phyloP scores from a whole-genome alignment of 2,113 vertebrate species.

The Irena cyanogastra region DNA sequence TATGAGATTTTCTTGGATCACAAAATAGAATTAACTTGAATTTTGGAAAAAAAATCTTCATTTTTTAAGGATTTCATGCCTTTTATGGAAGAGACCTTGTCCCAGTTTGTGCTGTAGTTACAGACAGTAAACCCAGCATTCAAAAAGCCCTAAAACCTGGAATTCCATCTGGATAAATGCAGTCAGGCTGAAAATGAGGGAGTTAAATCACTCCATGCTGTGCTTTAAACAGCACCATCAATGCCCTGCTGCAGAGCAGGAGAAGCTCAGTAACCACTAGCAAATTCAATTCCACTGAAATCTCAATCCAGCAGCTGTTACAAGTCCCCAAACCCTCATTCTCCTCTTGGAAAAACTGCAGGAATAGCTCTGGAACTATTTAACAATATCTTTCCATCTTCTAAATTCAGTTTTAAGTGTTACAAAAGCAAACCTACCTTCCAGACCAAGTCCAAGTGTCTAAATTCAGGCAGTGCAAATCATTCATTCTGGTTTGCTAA shows the following conservation, averaged over 20 bases:
- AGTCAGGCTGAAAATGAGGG: not conserved
- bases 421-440: constrained; percentile 72
- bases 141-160: not conserved
- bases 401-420: not conserved
- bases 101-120: not conserved
- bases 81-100: not conserved
- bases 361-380: not conserved
- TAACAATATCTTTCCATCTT: not conserved
- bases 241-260: not conserved
- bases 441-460: constrained; percentile 91
- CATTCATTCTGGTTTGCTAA: constrained; percentile 90
- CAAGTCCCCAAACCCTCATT: not conserved
- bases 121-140: not conserved
- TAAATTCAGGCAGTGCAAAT: constrained; percentile 88
- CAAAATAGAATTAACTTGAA: not conserved
- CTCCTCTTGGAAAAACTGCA: not conserved
- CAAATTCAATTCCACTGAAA: constrained; percentile 16
- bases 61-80: not conserved
- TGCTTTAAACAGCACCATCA: not conserved
- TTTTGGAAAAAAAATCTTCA: not conserved
- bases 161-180: not conserved
- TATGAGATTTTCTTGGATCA: not conserved
- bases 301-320: not conserved
- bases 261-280: not conserved
- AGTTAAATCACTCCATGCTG: constrained; percentile 16